Evolutionary conservation across 1,140 invertebrate genomes (phyloP).

Genomic region (Macrobrachium rosenbergii): DNA sequence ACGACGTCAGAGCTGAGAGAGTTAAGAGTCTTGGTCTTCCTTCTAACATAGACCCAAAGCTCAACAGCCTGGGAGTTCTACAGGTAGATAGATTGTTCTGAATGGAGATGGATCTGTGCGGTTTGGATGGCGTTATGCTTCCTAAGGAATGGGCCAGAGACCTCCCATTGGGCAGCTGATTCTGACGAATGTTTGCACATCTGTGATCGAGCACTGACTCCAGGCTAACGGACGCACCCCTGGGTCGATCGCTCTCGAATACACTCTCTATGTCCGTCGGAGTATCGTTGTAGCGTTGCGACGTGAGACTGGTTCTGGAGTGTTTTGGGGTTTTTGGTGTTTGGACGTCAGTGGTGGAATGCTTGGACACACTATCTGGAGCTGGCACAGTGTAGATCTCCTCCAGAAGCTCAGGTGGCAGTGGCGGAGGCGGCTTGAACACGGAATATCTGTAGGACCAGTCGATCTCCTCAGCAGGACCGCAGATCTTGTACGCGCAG

Average conservation of each 20-base stretch:
- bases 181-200: background rate
- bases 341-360: background rate
- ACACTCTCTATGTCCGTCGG: background rate
- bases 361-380: constrained; percentile 4
- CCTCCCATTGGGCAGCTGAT: constrained; percentile 46
- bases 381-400: constrained; percentile 55
- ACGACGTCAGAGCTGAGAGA: constrained; percentile 51
- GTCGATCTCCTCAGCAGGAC: constrained; percentile 53
- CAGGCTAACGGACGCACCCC: constrained; percentile 11
- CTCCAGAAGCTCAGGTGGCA: constrained; percentile 49
- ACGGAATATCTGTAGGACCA: constrained; percentile 30
- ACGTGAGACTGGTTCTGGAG: constrained; percentile 7
- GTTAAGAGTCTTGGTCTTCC: constrained; percentile 46
- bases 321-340: constrained; percentile 1
- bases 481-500: constrained; percentile 58
- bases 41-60: constrained; percentile 47
- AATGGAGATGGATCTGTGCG: constrained; percentile 21
- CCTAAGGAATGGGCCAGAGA: constrained; percentile 28
- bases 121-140: constrained; percentile 19
- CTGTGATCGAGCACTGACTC: constrained; percentile 24
- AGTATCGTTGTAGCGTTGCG: background rate
- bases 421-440: constrained; percentile 31
- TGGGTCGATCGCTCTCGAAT: constrained; percentile 20
- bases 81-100: constrained; percentile 34
- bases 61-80: constrained; percentile 36